Evolutionary conservation across 2,797 vertebrate genomes (phyloP), one percentile per base, ranked within the genome.

Genomic region (Epinephelus awoara): DNA sequence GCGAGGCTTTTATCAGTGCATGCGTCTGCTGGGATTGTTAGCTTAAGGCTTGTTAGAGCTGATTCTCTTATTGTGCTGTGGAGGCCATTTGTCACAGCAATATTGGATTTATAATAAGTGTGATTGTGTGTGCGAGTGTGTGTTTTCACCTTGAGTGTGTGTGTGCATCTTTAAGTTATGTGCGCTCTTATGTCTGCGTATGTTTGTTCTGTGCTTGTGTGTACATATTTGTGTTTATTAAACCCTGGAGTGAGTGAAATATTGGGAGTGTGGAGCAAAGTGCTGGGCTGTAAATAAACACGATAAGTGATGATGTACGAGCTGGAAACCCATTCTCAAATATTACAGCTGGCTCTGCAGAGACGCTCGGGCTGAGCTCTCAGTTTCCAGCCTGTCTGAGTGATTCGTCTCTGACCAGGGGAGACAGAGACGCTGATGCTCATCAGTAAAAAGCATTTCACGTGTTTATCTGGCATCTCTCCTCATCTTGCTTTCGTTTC

Each of bases 71-170:
- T 84, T 80, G 80, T 87, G 56, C 73, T 51, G 42, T 51, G 47
- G 91, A 91, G 83, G 79, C 80, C 73, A 88, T 94, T 91, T 90
- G 85, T 94, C 91, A 92, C 75, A 57, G 68, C 65, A 67, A 70
- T 90, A 93, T 90, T 92, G 85, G 75, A 84, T 92, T 88, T 78
- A 72, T 85, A 88, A 86, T 89, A 79, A 83, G 78, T 84, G 85
- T 68, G 70, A 77, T 40, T 42, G 15, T 72, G 52, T 52, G 51
- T 69, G 68, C 14, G 38, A 56, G 52, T 73, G 25, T 73, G 34
- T 23, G n/a, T 52, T 27, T 78, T 87, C 56, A 62, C 21, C 47
- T 80, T 79, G 29, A 7, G 8, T 69, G 62, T 77, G 61, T 69
- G 27, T 47, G 47, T 66, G 64, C 80, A 42, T 85, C 49, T 85